These are phyloP conservation scores for Abrostola tripartita DNA, from an alignment of 2,888 invertebrate genomes.

Conservation along the genomic window DNA sequence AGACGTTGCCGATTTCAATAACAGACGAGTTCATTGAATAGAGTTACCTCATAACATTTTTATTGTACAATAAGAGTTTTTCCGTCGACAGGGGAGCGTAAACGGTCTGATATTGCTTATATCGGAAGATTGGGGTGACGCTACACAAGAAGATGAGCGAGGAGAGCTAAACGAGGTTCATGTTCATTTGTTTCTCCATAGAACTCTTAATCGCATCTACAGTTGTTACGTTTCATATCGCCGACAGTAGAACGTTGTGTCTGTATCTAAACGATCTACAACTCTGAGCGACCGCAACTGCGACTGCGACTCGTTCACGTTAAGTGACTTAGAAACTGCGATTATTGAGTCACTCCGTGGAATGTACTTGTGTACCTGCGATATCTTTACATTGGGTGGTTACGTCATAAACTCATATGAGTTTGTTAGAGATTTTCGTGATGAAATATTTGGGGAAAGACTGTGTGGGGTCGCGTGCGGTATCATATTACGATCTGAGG, in stretches of 20 bases:
- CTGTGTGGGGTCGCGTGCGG: conserved; percentile 1
- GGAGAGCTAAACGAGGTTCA: conserved; percentile 32
- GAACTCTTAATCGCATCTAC: conserved; percentile 24
- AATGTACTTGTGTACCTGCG: conserved; percentile 46
- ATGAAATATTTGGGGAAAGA: conserved; percentile 25
- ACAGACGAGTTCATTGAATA: conserved; percentile 85
- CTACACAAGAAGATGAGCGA: conserved; percentile 56
- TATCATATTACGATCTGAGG: conserved; percentile 11
- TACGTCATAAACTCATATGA: conserved; percentile 35
- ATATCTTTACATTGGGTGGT: conserved; percentile 53
- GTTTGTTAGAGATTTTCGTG: conserved; percentile 19
- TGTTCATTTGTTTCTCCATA: conserved; percentile 23
- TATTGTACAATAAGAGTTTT: conserved; percentile 85
- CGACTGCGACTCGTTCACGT: conserved; percentile 57
- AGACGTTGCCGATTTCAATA: conserved; percentile 83
- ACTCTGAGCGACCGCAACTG: conserved; percentile 28
- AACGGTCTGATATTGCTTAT: conserved; percentile 79
- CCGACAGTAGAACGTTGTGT: conserved; percentile 16
- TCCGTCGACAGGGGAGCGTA: conserved; percentile 72
- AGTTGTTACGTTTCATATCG: conserved; percentile 13
- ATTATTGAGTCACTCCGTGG: conserved; percentile 68
- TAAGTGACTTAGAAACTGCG: conserved; percentile 76
- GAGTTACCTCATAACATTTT: conserved; percentile 87
- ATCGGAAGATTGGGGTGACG: conserved; percentile 66
- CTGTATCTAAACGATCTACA: conserved; percentile 16